A percentile compares a stretch with the other conserved stretches of the same genome.
phyloP scores from a whole-genome alignment of 1,140 invertebrate genomes.

The Solen grandis region DNA sequence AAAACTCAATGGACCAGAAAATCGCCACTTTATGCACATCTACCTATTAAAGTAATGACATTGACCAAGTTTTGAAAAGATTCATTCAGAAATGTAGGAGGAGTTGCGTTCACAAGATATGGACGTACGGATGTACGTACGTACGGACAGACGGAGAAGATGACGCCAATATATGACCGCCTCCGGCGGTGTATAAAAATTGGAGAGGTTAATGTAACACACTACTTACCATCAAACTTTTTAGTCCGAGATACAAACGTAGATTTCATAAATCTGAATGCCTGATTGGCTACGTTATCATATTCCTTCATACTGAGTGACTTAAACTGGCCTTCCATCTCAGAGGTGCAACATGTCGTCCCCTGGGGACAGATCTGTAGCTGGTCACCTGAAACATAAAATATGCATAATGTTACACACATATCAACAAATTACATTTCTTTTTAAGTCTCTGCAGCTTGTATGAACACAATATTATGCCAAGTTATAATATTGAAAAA shows the following conservation, averaged over 20 bases:
- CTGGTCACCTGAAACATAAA: slow-evolving; percentile 64
- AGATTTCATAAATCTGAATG: slow-evolving; percentile 66
- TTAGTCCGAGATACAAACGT: slow-evolving; percentile 68
- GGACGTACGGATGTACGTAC: too few relatives aligned
- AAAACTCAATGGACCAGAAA: too few relatives aligned
- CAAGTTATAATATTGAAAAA: too few relatives aligned
- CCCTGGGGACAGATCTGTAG: slow-evolving; percentile 67
- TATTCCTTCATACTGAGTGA: slow-evolving; percentile 66
- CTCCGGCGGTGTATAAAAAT: too few relatives aligned
- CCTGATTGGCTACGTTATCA: slow-evolving; percentile 56
- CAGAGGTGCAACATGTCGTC: slow-evolving; percentile 66
- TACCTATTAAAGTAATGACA: too few relatives aligned
- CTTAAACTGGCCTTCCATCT: slow-evolving; percentile 65
- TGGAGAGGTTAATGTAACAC: too few relatives aligned
- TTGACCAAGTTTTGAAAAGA: too few relatives aligned
- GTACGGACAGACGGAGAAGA: too few relatives aligned
- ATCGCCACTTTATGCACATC: too few relatives aligned
- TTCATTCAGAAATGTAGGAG: too few relatives aligned
- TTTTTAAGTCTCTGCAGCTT: neutral
- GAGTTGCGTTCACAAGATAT: too few relatives aligned
- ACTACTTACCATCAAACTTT: slow-evolving; percentile 76
- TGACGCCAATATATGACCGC: too few relatives aligned
- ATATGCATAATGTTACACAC: slow-evolving; percentile 22
- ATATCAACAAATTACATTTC: neutral
- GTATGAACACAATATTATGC: slow-evolving; percentile 5